phyloP scores from a whole-genome alignment of 2,113 vertebrate genomes.

The Cebidichthys violaceus region DNA sequence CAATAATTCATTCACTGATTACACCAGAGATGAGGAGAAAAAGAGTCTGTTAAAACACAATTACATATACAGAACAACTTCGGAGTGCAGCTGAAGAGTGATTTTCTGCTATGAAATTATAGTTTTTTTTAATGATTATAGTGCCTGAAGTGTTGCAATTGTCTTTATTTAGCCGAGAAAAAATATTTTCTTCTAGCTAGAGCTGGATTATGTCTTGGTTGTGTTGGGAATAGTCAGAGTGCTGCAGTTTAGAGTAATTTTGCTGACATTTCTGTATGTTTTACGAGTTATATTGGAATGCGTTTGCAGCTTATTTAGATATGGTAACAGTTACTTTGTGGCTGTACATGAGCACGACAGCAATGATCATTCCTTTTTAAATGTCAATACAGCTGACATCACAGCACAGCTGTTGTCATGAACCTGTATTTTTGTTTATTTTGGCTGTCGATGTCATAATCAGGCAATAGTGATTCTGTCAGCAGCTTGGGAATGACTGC shows the following conservation, averaged over 20 bases:
- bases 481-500: neutral
- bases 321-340: neutral
- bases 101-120: neutral
- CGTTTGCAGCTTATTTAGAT: neutral
- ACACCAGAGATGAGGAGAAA: conserved; percentile 38
- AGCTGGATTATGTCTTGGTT: too few species aligned
- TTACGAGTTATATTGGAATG: too few species aligned
- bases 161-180: neutral
- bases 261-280: too few species aligned
- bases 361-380: neutral
- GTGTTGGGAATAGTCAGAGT: too few species aligned
- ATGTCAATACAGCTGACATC: neutral
- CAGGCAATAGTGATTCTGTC: neutral
- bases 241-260: neutral
- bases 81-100: neutral
- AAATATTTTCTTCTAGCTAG: neutral
- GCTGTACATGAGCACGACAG: neutral
- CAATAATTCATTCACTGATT: conserved; percentile 70
- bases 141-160: neutral
- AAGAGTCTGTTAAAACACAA: conserved; percentile 29
- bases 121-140: neutral
- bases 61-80: conserved; percentile 7
- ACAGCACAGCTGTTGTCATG: neutral
- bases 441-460: neutral
- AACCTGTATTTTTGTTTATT: neutral